Evolutionary conservation across 2,113 vertebrate species (phyloP), one percentile per base, ranked within the genome.

Genomic region (Puntigrus tetrazona): DNA sequence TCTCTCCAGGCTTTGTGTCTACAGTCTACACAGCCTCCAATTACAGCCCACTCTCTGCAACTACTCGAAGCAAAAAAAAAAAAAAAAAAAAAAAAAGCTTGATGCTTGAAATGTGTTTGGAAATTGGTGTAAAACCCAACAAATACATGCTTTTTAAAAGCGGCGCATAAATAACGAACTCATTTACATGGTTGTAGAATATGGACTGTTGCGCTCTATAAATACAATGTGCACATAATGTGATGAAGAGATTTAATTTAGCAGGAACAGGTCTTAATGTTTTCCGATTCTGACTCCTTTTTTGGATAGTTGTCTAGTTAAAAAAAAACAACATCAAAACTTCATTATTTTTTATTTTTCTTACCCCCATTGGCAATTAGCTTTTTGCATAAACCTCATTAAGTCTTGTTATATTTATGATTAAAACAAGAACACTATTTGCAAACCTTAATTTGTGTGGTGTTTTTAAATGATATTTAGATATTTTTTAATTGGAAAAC

Each of bases 21-120:
- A 61, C 76, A 80, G 78, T 80, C 78, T 80, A 45, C 59, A 45
- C 59, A 80, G n/a, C 57, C 59, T 63, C 16, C 57, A 80, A 29
- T 80, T 80, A 80, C 59, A 75, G 18, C 73, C 73, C 73, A 50
- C 45, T 59, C 20, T 22, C 29, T 57, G 22, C 20, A 78, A 43
- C 14, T 18, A 38, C 29, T 69, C 25, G 31, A 57, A 57, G 14
- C 22, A 9, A 57, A 43, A 41, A 74, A 65, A 18, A n/a, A n/a
- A n/a, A n/a, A n/a, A n/a, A n/a, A n/a, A n/a, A n/a, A n/a, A n/a
- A n/a, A n/a, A n/a, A n/a, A n/a, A n/a, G n/a, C n/a, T n/a, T 9
- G 1, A 31, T 50, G 43, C n/a, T 74, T 74, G 43, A 50, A 55
- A 29, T 29, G 3, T 78, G 31, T 59, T 78, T 38, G 4, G 3